Evolutionary conservation across 2,797 vertebrate genomes (phyloP).

Genomic region (Sardinella longiceps): DNA sequence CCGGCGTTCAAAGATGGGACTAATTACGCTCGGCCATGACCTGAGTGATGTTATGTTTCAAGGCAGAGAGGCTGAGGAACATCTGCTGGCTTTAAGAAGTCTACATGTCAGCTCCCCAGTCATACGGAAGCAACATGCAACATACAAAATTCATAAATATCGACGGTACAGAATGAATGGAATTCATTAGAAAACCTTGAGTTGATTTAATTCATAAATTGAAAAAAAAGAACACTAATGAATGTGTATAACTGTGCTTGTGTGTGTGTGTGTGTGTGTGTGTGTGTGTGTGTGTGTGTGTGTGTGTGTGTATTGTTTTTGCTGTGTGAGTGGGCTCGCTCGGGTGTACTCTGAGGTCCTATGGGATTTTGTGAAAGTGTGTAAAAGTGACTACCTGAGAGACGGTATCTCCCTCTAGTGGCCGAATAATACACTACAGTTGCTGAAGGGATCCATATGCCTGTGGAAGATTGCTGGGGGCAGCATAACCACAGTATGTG

Average conservation of each 20-base stretch:
- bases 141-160: neutral
- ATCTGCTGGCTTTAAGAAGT: neutral
- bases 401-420: conserved; percentile 20
- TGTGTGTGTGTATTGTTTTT: neutral
- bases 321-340: neutral
- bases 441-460: neutral
- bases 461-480: neutral
- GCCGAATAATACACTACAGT: neutral
- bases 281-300: neutral
- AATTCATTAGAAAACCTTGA: neutral
- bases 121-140: neutral
- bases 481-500: neutral
- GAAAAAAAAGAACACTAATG: neutral
- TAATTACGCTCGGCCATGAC: conserved; percentile 39
- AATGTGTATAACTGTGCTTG: neutral
- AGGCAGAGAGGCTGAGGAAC: neutral
- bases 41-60: neutral
- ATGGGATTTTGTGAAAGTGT: neutral
- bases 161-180: neutral
- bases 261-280: neutral
- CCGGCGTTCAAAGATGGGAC: conserved; percentile 40
- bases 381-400: conserved; percentile 2
- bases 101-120: neutral
- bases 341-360: neutral
- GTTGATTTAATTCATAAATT: too few species aligned